phyloP scores from a whole-genome alignment of 1,140 invertebrate species.

The Chymomyza costata region DNA sequence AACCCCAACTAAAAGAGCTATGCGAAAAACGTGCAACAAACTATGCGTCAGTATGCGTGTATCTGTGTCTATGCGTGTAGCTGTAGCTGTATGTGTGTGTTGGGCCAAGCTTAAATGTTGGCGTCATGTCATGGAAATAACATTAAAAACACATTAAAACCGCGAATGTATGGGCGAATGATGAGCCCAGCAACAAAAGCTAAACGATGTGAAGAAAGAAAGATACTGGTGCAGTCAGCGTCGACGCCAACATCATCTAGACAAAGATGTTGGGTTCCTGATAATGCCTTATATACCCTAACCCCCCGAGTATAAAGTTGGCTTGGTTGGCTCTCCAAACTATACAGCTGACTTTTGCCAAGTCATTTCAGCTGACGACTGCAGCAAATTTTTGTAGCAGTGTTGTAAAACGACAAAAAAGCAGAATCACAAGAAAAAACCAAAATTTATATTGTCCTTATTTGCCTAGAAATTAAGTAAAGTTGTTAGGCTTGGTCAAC shows the following conservation, averaged over 20 bases:
- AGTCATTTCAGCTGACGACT: no score
- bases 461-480: no score
- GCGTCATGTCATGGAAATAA: constrained; percentile 72
- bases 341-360: no score
- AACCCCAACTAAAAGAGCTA: constrained; percentile 21
- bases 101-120: constrained; percentile 65
- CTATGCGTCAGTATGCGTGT: constrained; percentile 45
- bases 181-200: constrained; percentile 47
- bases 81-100: constrained; percentile 23
- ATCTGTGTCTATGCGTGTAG: constrained; percentile 2
- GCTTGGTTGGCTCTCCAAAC: no score
- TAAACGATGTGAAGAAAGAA: constrained; percentile 67
- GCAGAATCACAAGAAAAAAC: no score
- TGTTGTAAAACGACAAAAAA: no score
- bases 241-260: constrained; percentile 40
- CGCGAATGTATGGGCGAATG: constrained; percentile 61
- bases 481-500: no score
- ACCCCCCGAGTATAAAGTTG: no score
- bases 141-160: constrained; percentile 73
- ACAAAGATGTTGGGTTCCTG: no score
- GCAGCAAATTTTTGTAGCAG: no score
- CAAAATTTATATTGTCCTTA: no score
- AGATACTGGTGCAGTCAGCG: constrained; percentile 17
- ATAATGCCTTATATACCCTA: no score
- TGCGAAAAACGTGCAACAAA: constrained; percentile 65